Conservation (phyloP, 2,888 invertebrate species). For the Dysmachus trigonus region DNA sequence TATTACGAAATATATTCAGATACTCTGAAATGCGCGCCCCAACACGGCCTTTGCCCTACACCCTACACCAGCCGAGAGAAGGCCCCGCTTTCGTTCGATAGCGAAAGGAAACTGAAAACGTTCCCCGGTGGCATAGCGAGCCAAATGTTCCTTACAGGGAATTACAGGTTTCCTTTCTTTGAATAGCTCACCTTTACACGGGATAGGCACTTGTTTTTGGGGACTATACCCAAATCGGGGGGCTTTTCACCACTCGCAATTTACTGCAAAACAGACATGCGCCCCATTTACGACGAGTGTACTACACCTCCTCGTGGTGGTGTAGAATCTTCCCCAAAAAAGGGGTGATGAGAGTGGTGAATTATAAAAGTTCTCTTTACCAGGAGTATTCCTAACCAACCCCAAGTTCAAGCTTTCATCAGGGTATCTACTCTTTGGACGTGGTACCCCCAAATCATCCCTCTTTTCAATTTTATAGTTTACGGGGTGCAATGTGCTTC, state of each 20-base stretch:
- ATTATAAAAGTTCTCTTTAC: neutral
- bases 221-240: neutral
- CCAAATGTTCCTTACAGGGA: neutral
- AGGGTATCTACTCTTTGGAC: neutral
- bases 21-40: neutral
- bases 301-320: neutral
- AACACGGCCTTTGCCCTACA: neutral
- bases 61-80: too few relatives aligned
- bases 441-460: neutral
- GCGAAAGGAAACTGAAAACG: slow-evolving; percentile 41
- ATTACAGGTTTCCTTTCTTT: slow-evolving; percentile 27
- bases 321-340: neutral
- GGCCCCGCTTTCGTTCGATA: neutral
- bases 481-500: neutral
- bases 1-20: too few relatives aligned
- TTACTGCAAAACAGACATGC: slow-evolving; percentile 1
- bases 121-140: neutral
- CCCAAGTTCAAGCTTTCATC: neutral
- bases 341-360: neutral
- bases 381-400: neutral
- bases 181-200: slow-evolving; percentile 12
- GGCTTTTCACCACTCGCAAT: slow-evolving; percentile 8
- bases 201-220: neutral
- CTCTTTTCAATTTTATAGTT: neutral
- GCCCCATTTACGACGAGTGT: neutral